Base-by-base conservation (phyloP, 2,113 vertebrate genomes). In the Neotragus pygmaeus region DNA sequence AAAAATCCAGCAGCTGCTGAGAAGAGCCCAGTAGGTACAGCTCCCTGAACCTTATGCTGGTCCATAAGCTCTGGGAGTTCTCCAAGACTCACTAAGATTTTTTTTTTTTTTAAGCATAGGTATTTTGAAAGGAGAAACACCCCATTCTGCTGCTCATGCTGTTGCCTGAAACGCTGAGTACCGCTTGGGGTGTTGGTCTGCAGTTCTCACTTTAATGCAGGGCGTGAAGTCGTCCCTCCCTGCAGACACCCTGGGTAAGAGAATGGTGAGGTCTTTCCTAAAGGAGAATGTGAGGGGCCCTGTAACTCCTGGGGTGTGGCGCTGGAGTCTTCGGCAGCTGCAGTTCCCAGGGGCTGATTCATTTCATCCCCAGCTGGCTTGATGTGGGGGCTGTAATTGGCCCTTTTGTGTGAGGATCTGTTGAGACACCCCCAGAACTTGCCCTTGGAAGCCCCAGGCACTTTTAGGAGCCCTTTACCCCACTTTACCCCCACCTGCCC, bases 401-500 rank as follows among this genome's bases (percentile, higher is more conserved):
- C 53, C 60, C 75, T 93, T 97, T 90, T 95, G 75, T 97, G 66
- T 81, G 97, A 81, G 43, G 73, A 82, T 95, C 84, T 97, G 55
- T 97, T 96, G 92, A 95, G 88, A 97, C 94, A 96, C 70, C 87
- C 91, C 88, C 75, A 80, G 64, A 96, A 95, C 84, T 92, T 97
- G 80, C 83, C 47, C 2, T 1, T 11, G 90, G 73, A 80, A 92
- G 82, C 86, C 36, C 39, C 23, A 64, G 87, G 27, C 19, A 28
- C 81, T 62, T 95, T 47, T 51, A 78, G 53, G 33, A 96, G 86
- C 57, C 57, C 2, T 83, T 66, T 81, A 53, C 83, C 62, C 89
- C 33, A 25, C 10, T 27, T 66, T n/a, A 77, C 17, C 64, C 27
- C 30, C 17, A 66, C n/a, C 82, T 93, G 21, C 55, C 58, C 80